Percentiles rank a stretch among this genome's conserved stretches.
Evolutionary conservation across 2,797 vertebrate genomes (phyloP).

Genomic region (Arrhamphus sclerolepis): DNA sequence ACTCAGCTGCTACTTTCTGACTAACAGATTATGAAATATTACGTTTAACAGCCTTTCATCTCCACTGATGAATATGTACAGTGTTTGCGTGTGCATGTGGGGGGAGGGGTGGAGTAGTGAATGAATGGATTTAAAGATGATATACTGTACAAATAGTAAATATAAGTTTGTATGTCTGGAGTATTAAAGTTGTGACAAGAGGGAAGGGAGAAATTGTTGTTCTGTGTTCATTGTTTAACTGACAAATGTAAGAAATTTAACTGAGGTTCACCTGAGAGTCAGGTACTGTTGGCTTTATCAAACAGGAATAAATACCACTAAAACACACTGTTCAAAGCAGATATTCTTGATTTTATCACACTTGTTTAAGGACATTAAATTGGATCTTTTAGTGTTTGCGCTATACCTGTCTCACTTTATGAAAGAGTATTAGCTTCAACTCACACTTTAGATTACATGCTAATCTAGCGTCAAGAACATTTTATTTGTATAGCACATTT

Average conservation of each 20-base stretch:
- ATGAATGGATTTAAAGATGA: conserved; percentile 48
- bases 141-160: conserved; percentile 67
- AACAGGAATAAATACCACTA: conserved; percentile 69
- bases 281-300: conserved; percentile 42
- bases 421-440: too few relatives aligned
- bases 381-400: too few relatives aligned
- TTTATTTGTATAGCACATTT: too few relatives aligned
- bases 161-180: conserved; percentile 54
- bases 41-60: conserved; percentile 15
- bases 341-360: neutral
- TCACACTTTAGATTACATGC: too few relatives aligned
- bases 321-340: conserved; percentile 21
- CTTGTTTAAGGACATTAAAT: too few relatives aligned
- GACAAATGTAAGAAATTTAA: conserved; percentile 32
- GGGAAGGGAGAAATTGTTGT: conserved; percentile 41
- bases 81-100: conserved; percentile 53
- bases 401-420: too few relatives aligned
- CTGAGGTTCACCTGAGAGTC: conserved; percentile 40
- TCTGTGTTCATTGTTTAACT: conserved; percentile 39
- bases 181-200: conserved; percentile 44
- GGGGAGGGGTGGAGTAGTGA: conserved; percentile 14
- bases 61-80: conserved; percentile 49
- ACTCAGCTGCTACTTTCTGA: conserved; percentile 34
- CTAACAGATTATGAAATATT: conserved; percentile 16
- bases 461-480: too few relatives aligned